Conservation (phyloP, 1,140 invertebrate genomes). For the Philopotamus ludificatus region DNA sequence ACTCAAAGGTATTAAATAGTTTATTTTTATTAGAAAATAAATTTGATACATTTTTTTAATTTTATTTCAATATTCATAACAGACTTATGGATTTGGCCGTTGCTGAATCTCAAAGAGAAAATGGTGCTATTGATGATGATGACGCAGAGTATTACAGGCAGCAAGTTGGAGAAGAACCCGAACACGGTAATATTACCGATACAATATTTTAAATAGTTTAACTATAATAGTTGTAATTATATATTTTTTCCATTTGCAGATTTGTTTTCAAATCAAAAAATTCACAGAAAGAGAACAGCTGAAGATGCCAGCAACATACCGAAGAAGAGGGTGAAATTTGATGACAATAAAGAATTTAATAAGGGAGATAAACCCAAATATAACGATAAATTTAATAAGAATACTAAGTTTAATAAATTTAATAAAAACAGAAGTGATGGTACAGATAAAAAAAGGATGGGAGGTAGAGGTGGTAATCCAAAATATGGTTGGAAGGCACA, state of each 20-base stretch:
- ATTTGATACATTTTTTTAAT: neutral
- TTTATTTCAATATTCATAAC: no score
- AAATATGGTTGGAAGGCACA: constrained; percentile 40
- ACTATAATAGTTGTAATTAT: neutral
- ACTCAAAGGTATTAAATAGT: constrained; percentile 48
- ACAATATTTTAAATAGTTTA: neutral
- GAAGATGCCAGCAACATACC: neutral
- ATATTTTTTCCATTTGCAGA: constrained; percentile 44
- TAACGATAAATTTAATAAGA: constrained; percentile 46
- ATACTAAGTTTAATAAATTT: constrained; percentile 37
- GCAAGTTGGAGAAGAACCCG: constrained; percentile 85
- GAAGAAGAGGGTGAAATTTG: constrained; percentile 7
- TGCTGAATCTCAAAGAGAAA: constrained; percentile 56
- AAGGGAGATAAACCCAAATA: constrained; percentile 42
- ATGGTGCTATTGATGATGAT: constrained; percentile 65
- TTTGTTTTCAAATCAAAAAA: constrained; percentile 43
- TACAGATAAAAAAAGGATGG: constrained; percentile 35
- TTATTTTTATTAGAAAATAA: constrained; percentile 1
- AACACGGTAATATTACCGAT: constrained; percentile 61
- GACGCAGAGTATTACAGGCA: constrained; percentile 80
- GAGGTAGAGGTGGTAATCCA: constrained; percentile 40
- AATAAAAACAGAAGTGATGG: no score
- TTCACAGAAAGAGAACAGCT: neutral
- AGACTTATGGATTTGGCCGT: constrained; percentile 53
- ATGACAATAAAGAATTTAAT: neutral